Evolutionary conservation across 2,888 invertebrate genomes (phyloP).

Genomic region (Ophonus ardosiacus): DNA sequence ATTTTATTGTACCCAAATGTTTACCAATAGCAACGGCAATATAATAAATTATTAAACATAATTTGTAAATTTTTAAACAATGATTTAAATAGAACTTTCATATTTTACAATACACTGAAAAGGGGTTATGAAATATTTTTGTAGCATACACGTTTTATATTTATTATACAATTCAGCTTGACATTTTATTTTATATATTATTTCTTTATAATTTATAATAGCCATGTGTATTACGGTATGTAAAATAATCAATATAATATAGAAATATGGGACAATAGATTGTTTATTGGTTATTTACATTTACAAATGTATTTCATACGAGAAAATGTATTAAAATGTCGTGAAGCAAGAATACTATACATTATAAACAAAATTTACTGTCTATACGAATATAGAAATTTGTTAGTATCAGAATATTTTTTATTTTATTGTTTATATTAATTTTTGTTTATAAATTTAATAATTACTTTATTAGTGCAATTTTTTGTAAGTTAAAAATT

Average conservation of each 20-base stretch:
- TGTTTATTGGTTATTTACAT: neutral
- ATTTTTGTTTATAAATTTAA: too few relatives aligned
- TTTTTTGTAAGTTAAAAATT: too few relatives aligned
- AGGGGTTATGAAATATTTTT: neutral
- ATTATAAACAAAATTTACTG: too few relatives aligned
- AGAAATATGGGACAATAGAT: neutral
- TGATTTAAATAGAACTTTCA: neutral
- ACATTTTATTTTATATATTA: neutral
- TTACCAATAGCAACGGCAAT: neutral
- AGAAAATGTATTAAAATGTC: neutral
- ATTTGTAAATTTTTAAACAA: neutral
- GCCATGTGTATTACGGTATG: neutral
- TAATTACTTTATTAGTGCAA: too few relatives aligned
- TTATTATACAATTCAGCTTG: neutral
- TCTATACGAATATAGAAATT: too few relatives aligned
- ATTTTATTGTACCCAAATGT: neutral
- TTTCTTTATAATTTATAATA: too few relatives aligned
- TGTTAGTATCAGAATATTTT: too few relatives aligned
- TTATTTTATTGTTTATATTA: too few relatives aligned
- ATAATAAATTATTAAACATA: neutral
- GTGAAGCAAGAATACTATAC: too few relatives aligned
- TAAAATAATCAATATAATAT: neutral
- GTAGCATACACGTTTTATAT: neutral
- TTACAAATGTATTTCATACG: neutral
- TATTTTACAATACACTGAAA: neutral